Evolutionary conservation across 2,888 invertebrate species (phyloP), one percentile per base, ranked within the genome.

Genomic region (Emesis furor): DNA sequence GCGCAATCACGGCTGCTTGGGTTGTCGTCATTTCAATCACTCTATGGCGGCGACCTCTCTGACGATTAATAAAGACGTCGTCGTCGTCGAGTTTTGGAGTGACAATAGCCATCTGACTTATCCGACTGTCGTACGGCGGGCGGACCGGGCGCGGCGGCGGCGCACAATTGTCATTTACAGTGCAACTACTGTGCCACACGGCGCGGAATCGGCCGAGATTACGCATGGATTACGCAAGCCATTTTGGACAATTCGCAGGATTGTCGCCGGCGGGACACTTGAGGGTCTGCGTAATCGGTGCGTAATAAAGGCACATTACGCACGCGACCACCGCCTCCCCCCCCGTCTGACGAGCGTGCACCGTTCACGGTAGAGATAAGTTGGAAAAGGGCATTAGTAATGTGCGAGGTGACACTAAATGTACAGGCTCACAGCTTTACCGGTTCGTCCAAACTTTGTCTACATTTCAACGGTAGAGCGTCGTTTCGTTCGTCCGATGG

Each of bases 381-480:
- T 24, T 24, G 24, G 24, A 24, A 24, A 24, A 24, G 24, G 24
- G 24, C 24, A 24, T 24, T 24, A 24, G 24, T 24, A 1, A 24
- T 24, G 24, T 17, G 39, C 42, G 39, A 46, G 46, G 46, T 72
- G 46, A 72, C 72, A 46, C 42, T 72, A 24, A 42, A 71, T 42
- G 72, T 72, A 51, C 51, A 46, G 72, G 72, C 72, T 39, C 46
- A 72, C 46, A 72, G 46, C 12, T 72, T 72, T 30, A 24, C 72
- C 72, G 46, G 72, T 46, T 39, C 72, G 10, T 37, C 42, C 24
- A 24, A 42, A 24, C 72, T 72, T 46, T 46, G 46, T 72, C 46
- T 72, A n/a, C 42, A 14, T 46, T 72, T 72, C 72, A 46, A 72
- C 72, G 72, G 72, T 46, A 72, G 46, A 24, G 72, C 72, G 72